Evolutionary conservation across 2,113 vertebrate genomes (phyloP).

Genomic region (Edolisoma coerulescens): DNA sequence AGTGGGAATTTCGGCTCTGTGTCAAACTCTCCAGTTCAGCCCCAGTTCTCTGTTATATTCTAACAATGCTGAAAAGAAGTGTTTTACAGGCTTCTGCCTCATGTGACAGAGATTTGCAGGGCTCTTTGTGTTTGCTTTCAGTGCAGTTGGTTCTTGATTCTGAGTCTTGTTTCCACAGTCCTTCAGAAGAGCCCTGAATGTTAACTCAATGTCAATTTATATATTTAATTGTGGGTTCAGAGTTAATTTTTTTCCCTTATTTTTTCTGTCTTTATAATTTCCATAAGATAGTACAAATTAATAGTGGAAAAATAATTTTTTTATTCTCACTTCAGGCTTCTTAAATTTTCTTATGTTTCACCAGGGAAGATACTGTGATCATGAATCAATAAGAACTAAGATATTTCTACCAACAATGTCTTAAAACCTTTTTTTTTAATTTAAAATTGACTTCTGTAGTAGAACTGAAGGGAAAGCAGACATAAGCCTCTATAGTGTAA

Average conservation of each 20-base stretch:
- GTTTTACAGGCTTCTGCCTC: not conserved
- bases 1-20: not conserved
- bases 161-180: not conserved
- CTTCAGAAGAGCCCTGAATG: not conserved
- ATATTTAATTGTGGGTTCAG: not conserved
- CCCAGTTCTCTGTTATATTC: not conserved
- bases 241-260: not conserved
- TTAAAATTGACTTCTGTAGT: not conserved
- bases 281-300: no score
- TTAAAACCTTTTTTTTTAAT: not conserved
- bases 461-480: slow-evolving; percentile 42
- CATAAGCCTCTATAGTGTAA: slow-evolving; percentile 29
- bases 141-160: not conserved
- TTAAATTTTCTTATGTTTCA: not conserved
- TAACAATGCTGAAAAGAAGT: not conserved
- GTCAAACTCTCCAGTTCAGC: not conserved
- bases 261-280: not conserved
- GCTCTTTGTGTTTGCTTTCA: not conserved
- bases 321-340: not conserved
- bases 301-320: not conserved
- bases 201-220: not conserved
- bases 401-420: not conserved
- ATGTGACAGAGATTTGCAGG: not conserved
- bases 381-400: not conserved
- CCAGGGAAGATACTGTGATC: not conserved